A percentile compares a stretch with the other conserved stretches of the same genome.
phyloP scores from a whole-genome alignment of 2,888 invertebrate genomes.

The Tachina fera region DNA sequence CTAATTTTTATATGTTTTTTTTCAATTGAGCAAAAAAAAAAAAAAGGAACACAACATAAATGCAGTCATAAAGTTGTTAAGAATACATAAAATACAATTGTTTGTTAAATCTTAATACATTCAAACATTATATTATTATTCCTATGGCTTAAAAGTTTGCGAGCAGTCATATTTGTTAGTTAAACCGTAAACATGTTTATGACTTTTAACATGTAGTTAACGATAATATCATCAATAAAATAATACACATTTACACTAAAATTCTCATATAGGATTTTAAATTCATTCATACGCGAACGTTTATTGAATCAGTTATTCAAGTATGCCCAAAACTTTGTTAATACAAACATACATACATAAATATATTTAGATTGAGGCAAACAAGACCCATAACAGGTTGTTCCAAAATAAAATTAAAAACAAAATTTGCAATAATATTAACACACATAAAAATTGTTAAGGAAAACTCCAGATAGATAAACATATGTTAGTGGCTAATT shows the following conservation, averaged over 20 bases:
- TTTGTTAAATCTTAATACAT: constrained; percentile 23
- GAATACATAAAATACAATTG: constrained; percentile 46
- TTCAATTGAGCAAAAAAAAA: neutral
- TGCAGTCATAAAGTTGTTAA: constrained; percentile 49
- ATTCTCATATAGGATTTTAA: neutral
- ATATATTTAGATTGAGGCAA: constrained; percentile 17
- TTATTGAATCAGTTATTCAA: neutral
- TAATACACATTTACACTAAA: constrained; percentile 34
- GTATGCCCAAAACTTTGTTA: constrained; percentile 13
- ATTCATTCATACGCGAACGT: constrained; percentile 11
- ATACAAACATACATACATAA: neutral
- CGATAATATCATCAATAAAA: constrained; percentile 71
- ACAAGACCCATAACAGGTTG: constrained; percentile 64
- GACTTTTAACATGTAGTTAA: constrained; percentile 64
- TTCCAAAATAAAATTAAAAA: constrained; percentile 22
- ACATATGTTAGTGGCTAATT: constrained; percentile 68
- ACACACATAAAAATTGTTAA: constrained; percentile 57
- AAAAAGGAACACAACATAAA: neutral
- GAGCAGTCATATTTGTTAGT: constrained; percentile 55
- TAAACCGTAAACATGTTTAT: constrained; percentile 66
- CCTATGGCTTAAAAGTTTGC: constrained; percentile 20
- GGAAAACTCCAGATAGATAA: constrained; percentile 54
- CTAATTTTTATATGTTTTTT: constrained; percentile 59
- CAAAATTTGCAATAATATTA: constrained; percentile 34
- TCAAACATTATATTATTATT: constrained; percentile 58